A percentile compares a stretch with the other conserved stretches of the same genome.
Conservation (phyloP, 2,797 vertebrate species). For the Todus mexicanus region DNA sequence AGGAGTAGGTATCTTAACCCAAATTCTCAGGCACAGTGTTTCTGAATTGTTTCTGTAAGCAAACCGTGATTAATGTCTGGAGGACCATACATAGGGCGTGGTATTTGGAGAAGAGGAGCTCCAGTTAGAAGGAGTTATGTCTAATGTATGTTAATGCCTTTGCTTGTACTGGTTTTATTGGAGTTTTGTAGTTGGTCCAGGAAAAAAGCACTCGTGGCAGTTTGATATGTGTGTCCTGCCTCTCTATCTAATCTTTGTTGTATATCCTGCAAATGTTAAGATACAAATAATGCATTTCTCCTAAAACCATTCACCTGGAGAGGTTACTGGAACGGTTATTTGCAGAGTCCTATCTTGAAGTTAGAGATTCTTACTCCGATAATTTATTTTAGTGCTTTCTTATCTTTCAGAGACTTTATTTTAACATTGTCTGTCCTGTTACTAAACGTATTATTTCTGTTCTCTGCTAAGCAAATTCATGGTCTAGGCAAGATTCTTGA, state of each 20-base stretch:
- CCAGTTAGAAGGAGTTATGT: background rate
- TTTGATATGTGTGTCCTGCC: background rate
- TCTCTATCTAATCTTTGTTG: conserved; percentile 24
- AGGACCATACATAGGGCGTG: background rate
- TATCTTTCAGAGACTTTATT: background rate
- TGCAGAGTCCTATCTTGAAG: background rate
- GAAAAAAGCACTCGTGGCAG: background rate
- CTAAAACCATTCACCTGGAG: background rate
- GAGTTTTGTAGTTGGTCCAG: background rate
- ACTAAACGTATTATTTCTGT: background rate
- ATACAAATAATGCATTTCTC: background rate
- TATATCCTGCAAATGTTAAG: background rate
- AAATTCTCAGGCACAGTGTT: background rate
- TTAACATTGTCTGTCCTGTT: background rate
- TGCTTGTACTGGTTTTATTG: background rate
- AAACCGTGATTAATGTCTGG: background rate
- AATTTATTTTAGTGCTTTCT: background rate
- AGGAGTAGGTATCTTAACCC: background rate
- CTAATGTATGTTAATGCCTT: background rate
- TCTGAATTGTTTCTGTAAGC: background rate
- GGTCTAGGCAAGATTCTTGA: background rate
- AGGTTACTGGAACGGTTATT: background rate
- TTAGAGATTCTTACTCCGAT: background rate
- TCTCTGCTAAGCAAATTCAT: background rate
- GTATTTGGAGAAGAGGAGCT: background rate